Evolutionary conservation across 2,113 vertebrate genomes (phyloP).

Genomic region (Cricetomys ansorgei): DNA sequence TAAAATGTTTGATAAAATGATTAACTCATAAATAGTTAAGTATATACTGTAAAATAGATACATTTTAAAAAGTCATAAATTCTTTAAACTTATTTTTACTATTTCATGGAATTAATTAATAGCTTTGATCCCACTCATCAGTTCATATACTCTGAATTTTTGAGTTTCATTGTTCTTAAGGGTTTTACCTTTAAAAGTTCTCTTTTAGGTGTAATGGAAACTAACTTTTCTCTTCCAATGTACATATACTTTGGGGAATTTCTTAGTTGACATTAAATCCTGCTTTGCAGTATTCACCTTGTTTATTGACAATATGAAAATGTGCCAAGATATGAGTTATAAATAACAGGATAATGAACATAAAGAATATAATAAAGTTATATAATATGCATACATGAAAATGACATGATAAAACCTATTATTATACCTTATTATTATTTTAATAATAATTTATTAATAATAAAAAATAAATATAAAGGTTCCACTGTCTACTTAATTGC

Average conservation of each 20-base stretch:
- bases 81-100: conserved; percentile 4
- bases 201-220: background rate
- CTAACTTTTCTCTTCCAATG: background rate
- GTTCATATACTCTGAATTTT: background rate
- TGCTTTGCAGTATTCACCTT: background rate
- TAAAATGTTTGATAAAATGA: background rate
- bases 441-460: background rate
- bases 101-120: background rate
- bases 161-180: background rate
- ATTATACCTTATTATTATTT: background rate
- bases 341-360: background rate
- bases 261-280: background rate
- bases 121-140: background rate
- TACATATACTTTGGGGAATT: background rate
- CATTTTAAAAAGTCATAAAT: background rate
- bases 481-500: background rate
- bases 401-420: background rate
- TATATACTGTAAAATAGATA: conserved; percentile 10
- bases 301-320: background rate
- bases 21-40: background rate
- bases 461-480: background rate
- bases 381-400: background rate
- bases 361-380: background rate
- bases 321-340: background rate
- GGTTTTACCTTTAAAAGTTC: background rate